A percentile compares a stretch with the other conserved stretches of the same genome.
These are phyloP conservation scores for Momotus momota DNA, from an alignment of 2,797 vertebrate genomes.

Conservation along the genomic window DNA sequence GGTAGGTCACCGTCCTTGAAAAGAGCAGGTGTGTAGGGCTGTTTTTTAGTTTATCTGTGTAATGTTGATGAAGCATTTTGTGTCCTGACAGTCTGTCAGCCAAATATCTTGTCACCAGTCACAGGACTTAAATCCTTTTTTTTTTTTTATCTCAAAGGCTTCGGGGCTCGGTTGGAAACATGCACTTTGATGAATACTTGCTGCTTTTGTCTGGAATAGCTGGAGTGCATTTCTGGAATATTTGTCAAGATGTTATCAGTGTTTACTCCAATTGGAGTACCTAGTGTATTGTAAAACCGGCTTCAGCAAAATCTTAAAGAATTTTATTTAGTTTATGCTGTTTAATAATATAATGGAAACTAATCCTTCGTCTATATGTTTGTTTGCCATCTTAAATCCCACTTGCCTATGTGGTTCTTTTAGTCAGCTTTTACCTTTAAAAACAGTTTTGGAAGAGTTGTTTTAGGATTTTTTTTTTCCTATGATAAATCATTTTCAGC, in stretches of 20 bases:
- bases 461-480: neutral
- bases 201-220: slow-evolving; percentile 79
- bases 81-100: slow-evolving; percentile 48
- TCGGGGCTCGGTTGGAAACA: slow-evolving; percentile 50
- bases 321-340: slow-evolving; percentile 56
- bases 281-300: slow-evolving; percentile 56
- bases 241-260: slow-evolving; percentile 84
- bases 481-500: slow-evolving; percentile 54
- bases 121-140: slow-evolving; percentile 55
- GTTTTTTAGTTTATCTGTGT: neutral
- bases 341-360: slow-evolving; percentile 67
- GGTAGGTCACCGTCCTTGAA: neutral
- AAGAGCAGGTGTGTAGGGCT: slow-evolving; percentile 35
- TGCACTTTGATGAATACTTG: slow-evolving; percentile 61
- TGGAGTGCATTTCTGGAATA: slow-evolving; percentile 84
- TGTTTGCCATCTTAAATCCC: slow-evolving; percentile 37
- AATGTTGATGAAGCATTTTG: slow-evolving; percentile 18
- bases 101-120: slow-evolving; percentile 62
- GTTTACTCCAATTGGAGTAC: slow-evolving; percentile 70
- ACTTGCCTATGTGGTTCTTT: neutral
- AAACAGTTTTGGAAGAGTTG: slow-evolving; percentile 17
- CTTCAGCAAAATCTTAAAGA: slow-evolving; percentile 51
- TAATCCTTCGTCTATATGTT: slow-evolving; percentile 27
- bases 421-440: slow-evolving; percentile 56
- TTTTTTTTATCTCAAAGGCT: slow-evolving; percentile 57